Base-by-base conservation (phyloP, 1,140 invertebrate genomes). In the Brachionus calyciflorus region DNA sequence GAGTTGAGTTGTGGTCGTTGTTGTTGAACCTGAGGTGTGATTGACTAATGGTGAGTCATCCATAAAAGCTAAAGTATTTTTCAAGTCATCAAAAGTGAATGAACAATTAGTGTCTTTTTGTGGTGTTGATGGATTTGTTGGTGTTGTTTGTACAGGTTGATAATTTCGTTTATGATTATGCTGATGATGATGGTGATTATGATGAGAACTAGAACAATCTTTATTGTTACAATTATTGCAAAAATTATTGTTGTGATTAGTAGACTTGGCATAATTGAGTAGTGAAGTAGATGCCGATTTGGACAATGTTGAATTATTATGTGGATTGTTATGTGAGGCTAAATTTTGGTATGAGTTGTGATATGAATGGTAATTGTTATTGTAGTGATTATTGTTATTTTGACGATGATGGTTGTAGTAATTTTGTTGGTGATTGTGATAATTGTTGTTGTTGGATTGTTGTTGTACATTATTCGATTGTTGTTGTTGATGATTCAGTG, bases 31-130 rank as follows among this genome's bases (percentile, higher is more conserved):
- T 49, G 69, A 37, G 6, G 19, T 40, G 10, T 73, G 28, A 51
- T 73, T 73, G 10, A 73, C 40, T 14, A 55, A n/a, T 24, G 69
- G 69, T 7, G 69, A 73, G 17, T 73, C 69, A 10, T 73, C 69
- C 69, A 73, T 73, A 37, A 73, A 73, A 51, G 69, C 69, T 7
- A 73, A 19, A 28, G 69, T 73, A 37, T 73, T 73, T 55, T 73
- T 73, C 19, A 73, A 55, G 10, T 73, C 69, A 24, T 73, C 69
- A 73, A 73, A 73, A 21, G 69, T 73, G 40, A 73, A 73, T 24
- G 69, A 73, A 55, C 69, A 73, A 55, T 73, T 73, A 9, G 28
- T 19, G 37, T 73, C 69, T 55, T 73, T 73, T 33, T 44, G 69
- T 14, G 55, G 55, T 37, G 51, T 51, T 4, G 44, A 24, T 33